Conservation (phyloP, 2,888 invertebrate species). For the Clusia tigrina region DNA sequence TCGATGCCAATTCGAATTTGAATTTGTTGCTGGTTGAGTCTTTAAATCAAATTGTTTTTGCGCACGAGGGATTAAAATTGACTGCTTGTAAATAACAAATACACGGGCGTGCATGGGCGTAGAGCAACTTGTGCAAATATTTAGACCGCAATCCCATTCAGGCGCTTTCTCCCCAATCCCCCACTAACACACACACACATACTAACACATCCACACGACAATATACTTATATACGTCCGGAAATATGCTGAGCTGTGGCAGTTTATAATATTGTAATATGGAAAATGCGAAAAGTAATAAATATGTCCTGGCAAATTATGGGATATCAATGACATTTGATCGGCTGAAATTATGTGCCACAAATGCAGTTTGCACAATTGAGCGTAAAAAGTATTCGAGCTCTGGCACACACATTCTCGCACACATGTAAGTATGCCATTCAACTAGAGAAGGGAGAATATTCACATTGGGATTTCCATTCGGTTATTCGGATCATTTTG, state of each 20-base stretch:
- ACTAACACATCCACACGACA: not conserved
- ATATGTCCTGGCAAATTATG: not conserved
- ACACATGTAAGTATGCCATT: too few relatives aligned
- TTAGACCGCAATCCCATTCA: too few relatives aligned
- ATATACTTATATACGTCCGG: too few relatives aligned
- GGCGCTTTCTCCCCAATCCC: too few relatives aligned
- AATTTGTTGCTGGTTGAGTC: not conserved
- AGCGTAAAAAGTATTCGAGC: too few relatives aligned
- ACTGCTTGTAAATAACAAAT: not conserved
- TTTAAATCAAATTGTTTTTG: not conserved
- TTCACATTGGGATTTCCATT: too few relatives aligned
- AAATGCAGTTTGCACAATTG: too few relatives aligned
- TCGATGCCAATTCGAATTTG: not conserved
- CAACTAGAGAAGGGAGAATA: too few relatives aligned
- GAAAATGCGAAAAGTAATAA: not conserved
- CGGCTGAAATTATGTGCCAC: not conserved
- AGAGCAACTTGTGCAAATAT: too few relatives aligned
- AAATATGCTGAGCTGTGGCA: too few relatives aligned
- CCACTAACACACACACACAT: not conserved
- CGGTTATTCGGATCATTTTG: too few relatives aligned
- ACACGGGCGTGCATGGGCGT: not conserved
- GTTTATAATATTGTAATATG: not conserved
- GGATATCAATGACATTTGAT: not conserved
- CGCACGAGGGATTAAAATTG: not conserved
- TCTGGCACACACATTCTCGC: too few relatives aligned